Evolutionary conservation across 2,113 vertebrate species (phyloP).

Genomic region (Sphaerodactylus townsendi): DNA sequence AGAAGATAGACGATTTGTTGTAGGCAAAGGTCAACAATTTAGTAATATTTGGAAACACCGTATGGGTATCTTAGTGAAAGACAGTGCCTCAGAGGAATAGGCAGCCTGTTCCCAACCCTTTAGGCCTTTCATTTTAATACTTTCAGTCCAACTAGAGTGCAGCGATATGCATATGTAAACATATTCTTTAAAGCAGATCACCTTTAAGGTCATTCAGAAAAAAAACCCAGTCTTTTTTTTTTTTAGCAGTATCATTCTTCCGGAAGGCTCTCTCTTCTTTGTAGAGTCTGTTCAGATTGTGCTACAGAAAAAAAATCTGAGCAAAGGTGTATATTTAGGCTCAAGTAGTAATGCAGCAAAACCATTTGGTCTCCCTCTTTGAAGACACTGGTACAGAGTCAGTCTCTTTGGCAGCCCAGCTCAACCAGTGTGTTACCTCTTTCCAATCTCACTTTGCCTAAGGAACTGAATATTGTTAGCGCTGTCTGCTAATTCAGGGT

Average conservation of each 20-base stretch:
- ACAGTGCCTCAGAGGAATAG: slow-evolving; percentile 79
- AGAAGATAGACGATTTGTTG: slow-evolving; percentile 76
- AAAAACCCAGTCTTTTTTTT: slow-evolving; percentile 71
- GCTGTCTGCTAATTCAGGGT: slow-evolving; percentile 97
- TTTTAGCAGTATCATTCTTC: slow-evolving; percentile 77
- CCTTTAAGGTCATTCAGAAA: slow-evolving; percentile 90
- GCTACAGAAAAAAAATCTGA: slow-evolving; percentile 86
- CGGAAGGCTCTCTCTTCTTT: slow-evolving; percentile 70
- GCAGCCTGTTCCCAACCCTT: slow-evolving; percentile 72
- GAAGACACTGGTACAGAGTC: slow-evolving; percentile 69
- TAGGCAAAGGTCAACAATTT: slow-evolving; percentile 88
- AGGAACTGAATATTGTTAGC: slow-evolving; percentile 98
- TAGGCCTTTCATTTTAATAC: slow-evolving; percentile 71
- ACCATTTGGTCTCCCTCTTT: slow-evolving; percentile 77
- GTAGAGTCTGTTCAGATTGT: slow-evolving; percentile 83
- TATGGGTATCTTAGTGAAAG: slow-evolving; percentile 68
- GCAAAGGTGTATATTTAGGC: slow-evolving; percentile 83
- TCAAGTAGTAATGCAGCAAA: slow-evolving; percentile 84
- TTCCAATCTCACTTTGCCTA: slow-evolving; percentile 97
- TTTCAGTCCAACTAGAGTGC: slow-evolving; percentile 87
- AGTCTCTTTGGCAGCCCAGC: slow-evolving; percentile 83
- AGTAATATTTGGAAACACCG: slow-evolving; percentile 77
- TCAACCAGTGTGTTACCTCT: slow-evolving; percentile 92
- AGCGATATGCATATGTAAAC: slow-evolving; percentile 97
- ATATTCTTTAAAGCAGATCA: slow-evolving; percentile 93